Evolutionary conservation across 2,113 vertebrate genomes (phyloP).

Genomic region (Cardinalis cardinalis): DNA sequence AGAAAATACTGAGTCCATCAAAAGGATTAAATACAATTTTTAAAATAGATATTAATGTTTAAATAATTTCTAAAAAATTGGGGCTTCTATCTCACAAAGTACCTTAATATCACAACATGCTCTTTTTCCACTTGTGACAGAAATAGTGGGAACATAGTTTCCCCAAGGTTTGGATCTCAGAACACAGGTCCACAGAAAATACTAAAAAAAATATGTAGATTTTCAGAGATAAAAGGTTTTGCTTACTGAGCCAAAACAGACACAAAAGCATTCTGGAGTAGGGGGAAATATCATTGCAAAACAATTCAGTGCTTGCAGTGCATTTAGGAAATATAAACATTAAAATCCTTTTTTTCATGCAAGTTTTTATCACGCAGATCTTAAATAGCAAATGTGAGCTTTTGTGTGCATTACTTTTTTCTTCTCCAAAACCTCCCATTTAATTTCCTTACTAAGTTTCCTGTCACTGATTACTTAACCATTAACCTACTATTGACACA

Average conservation of each 20-base stretch:
- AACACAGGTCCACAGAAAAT: not conserved
- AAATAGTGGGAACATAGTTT: not conserved
- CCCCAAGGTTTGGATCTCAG: not conserved
- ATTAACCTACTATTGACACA: not conserved
- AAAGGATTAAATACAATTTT: not conserved
- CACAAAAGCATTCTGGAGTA: not conserved
- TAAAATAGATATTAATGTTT: not conserved
- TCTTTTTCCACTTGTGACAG: not conserved
- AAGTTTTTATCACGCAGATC: not conserved
- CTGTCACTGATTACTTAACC: not conserved
- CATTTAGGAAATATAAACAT: not conserved
- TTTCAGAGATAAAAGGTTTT: not conserved
- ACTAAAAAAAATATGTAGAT: not conserved
- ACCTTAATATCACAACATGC: not conserved
- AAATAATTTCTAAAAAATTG: rapidly evolving
- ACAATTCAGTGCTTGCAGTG: not conserved
- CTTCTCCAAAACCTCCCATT: rapidly evolving
- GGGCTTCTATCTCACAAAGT: not conserved
- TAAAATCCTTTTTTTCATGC: not conserved
- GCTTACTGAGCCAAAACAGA: not conserved
- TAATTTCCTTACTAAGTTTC: not conserved
- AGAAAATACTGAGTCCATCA: rapidly evolving
- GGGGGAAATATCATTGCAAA: not conserved
- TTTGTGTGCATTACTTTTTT: not conserved
- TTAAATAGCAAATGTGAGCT: not conserved